These are phyloP conservation scores for Saccostrea cuccullata DNA, from an alignment of 1,140 invertebrate genomes.

Conservation along the genomic window DNA sequence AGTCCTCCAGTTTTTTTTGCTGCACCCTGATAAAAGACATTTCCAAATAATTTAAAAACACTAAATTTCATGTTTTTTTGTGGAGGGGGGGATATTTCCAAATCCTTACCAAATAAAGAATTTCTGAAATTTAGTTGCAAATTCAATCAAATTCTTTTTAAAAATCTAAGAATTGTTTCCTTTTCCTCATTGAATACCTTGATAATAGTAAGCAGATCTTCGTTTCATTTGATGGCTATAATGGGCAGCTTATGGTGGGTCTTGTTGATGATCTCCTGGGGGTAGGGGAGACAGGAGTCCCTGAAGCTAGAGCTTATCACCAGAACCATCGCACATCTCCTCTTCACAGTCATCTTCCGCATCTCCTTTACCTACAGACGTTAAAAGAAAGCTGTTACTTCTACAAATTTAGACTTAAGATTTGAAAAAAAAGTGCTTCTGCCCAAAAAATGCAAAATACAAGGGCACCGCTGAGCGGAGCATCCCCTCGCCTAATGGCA, in stretches of 20 bases:
- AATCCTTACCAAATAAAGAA: too few species aligned
- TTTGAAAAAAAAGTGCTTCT: too few species aligned
- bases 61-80: too few species aligned
- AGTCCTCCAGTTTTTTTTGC: conserved; percentile 75
- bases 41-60: neutral
- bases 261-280: conserved; percentile 67
- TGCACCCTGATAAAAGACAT: conserved; percentile 67
- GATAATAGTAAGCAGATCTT: conserved; percentile 75
- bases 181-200: conserved; percentile 33
- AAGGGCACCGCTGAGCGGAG: too few species aligned
- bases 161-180: neutral
- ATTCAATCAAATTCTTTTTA: neutral
- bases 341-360: conserved; percentile 70
- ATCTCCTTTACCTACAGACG: conserved; percentile 55
- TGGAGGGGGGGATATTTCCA: too few species aligned
- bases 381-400: too few species aligned
- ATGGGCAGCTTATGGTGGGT: conserved; percentile 70
- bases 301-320: conserved; percentile 69
- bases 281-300: conserved; percentile 72
- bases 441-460: too few species aligned
- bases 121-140: too few species aligned
- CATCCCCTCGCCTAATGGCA: too few species aligned
- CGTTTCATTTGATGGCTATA: conserved; percentile 75
- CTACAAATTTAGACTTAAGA: too few species aligned
- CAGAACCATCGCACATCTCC: conserved; percentile 72